Percentiles rank a stretch among this genome's conserved stretches.
phyloP scores from a whole-genome alignment of 2,888 invertebrate genomes.

The Thereva unica region DNA sequence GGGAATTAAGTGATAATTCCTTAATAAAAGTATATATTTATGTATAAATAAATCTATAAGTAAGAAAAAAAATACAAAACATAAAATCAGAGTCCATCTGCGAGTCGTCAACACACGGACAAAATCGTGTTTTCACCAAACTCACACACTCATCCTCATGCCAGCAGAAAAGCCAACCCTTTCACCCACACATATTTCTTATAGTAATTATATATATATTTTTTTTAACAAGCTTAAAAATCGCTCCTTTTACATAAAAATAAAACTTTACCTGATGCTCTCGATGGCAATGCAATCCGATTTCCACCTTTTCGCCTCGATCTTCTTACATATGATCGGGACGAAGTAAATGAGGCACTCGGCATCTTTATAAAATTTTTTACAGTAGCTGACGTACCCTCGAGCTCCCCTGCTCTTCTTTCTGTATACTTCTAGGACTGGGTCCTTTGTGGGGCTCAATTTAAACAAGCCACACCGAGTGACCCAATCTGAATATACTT shows the following conservation, averaged over 20 bases:
- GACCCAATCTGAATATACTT: constrained; percentile 24
- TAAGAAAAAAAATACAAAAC: no score
- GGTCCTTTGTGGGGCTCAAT: constrained; percentile 24
- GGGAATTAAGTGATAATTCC: no score
- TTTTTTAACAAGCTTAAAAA: background rate
- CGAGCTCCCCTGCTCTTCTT: background rate
- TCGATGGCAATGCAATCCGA: constrained; percentile 64
- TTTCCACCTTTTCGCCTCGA: constrained; percentile 90
- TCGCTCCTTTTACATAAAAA: background rate
- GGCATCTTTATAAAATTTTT: constrained; percentile 70
- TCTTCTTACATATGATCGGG: constrained; percentile 88
- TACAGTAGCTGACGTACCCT: constrained; percentile 13
- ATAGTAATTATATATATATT: background rate
- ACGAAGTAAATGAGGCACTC: constrained; percentile 92
- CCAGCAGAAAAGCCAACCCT: background rate
- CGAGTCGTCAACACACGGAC: no score
- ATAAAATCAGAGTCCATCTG: no score
- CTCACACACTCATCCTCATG: background rate
- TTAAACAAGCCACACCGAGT: constrained; percentile 8
- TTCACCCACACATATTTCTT: no score
- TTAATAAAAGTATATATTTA: no score
- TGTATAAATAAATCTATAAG: no score
- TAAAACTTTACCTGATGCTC: constrained; percentile 52
- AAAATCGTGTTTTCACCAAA: background rate
- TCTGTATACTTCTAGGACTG: constrained; percentile 7